phyloP scores from a whole-genome alignment of 2,113 vertebrate species.

The Rallus limicola region DNA sequence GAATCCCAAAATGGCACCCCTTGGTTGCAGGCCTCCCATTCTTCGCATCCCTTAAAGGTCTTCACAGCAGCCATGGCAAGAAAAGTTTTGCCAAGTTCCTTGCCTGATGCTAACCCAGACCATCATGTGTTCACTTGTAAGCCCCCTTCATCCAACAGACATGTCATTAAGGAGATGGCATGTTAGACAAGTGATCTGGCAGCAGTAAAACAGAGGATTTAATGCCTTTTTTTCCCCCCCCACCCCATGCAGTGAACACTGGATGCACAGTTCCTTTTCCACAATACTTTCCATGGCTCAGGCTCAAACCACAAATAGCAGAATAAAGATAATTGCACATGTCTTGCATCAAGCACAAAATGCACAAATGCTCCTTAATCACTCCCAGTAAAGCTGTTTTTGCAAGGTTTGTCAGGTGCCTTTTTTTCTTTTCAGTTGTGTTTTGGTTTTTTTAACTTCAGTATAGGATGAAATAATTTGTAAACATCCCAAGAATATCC shows the following conservation, averaged over 20 bases:
- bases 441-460: not conserved
- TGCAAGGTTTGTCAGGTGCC: too few species aligned
- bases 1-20: not conserved
- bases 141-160: not conserved
- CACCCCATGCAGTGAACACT: not conserved
- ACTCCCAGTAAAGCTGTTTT: not conserved
- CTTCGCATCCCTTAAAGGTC: not conserved
- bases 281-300: fast-evolving
- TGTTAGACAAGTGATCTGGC: not conserved
- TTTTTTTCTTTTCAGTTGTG: too few species aligned
- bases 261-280: not conserved
- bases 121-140: not conserved
- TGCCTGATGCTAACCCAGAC: not conserved
- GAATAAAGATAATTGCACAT: not conserved
- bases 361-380: too few species aligned
- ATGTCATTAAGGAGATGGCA: fast-evolving
- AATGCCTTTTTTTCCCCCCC: too few species aligned
- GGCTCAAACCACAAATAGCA: not conserved
- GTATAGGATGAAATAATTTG: not conserved
- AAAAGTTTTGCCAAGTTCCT: not conserved
- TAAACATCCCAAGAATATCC: not conserved
- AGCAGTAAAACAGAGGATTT: not conserved
- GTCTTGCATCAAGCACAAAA: not conserved
- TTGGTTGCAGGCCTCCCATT: not conserved
- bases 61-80: fast-evolving